Evolutionary conservation across 2,113 vertebrate species (phyloP).

Genomic region (Colius striatus): DNA sequence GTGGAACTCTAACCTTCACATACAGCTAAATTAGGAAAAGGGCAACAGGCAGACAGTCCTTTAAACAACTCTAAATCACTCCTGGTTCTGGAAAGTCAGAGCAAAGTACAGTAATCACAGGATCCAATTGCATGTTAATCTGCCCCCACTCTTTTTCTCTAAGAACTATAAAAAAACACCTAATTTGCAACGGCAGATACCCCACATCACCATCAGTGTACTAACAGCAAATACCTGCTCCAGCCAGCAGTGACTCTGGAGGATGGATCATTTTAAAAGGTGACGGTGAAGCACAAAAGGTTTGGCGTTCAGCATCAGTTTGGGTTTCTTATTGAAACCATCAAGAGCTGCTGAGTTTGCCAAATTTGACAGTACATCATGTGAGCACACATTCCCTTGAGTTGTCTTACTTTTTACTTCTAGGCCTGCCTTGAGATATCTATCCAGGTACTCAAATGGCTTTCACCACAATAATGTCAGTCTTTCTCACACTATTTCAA

Average conservation of each 20-base stretch:
- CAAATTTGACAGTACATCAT: slow-evolving; percentile 10
- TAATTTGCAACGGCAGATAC: not conserved
- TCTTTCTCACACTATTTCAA: not conserved
- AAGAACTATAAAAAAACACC: not conserved
- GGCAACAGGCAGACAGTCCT: not conserved
- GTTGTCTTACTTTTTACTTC: not conserved
- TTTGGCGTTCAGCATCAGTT: not conserved
- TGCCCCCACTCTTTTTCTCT: not conserved
- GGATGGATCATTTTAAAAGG: not conserved
- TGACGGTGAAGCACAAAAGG: not conserved
- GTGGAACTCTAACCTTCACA: slow-evolving; percentile 22
- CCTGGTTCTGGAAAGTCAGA: not conserved
- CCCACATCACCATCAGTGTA: not conserved
- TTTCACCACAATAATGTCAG: not conserved
- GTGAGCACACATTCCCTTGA: not conserved
- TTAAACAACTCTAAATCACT: not conserved
- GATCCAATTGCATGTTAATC: not conserved
- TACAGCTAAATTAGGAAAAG: not conserved
- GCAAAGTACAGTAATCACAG: not conserved
- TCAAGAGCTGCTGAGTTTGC: not conserved
- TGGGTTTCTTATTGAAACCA: not conserved
- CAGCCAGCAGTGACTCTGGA: not conserved
- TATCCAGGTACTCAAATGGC: not conserved
- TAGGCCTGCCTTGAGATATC: not conserved
- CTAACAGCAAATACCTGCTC: not conserved